Conservation (phyloP, 2,113 vertebrate genomes). For the Oenanthe oenanthe region DNA sequence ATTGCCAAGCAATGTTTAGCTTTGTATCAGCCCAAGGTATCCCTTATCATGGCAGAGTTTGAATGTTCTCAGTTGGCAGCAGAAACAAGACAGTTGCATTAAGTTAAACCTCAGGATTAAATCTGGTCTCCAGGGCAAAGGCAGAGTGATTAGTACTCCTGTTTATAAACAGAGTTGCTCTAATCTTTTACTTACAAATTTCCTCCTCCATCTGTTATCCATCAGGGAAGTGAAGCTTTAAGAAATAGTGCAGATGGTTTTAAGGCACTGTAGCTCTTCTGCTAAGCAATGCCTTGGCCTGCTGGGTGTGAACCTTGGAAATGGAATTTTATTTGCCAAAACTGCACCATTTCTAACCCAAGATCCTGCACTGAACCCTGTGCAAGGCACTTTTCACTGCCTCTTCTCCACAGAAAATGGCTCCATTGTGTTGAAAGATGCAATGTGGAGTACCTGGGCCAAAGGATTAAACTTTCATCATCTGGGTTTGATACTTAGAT, state of each 20-base stretch:
- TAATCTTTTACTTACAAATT: constrained; percentile 65
- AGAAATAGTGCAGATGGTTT: constrained; percentile 53
- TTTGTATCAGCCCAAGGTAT: constrained; percentile 15
- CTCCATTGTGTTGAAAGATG: constrained; percentile 30
- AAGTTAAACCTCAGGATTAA: constrained; percentile 60
- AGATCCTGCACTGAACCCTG: not conserved
- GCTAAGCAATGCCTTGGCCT: constrained; percentile 9
- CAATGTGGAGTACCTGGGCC: constrained; percentile 34
- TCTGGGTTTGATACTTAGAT: constrained; percentile 42
- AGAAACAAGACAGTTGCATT: constrained; percentile 58
- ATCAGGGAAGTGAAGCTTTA: constrained; percentile 52
- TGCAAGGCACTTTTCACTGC: not conserved
- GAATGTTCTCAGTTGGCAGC: constrained; percentile 17
- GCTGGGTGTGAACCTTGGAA: constrained; percentile 1
- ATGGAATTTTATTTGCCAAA: not conserved
- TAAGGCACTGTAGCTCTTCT: not conserved
- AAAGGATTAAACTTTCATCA: constrained; percentile 62
- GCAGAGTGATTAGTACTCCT: constrained; percentile 63
- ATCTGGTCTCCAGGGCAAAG: constrained; percentile 59
- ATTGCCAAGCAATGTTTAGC: not conserved
- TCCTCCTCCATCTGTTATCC: constrained; percentile 63
- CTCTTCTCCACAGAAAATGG: not conserved
- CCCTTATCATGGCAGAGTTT: not conserved
- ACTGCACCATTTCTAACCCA: not conserved
- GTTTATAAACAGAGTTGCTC: constrained; percentile 59